A percentile compares a stretch with the other conserved stretches of the same genome.
phyloP scores from a whole-genome alignment of 2,113 vertebrate genomes.

The Xiphophorus couchianus region DNA sequence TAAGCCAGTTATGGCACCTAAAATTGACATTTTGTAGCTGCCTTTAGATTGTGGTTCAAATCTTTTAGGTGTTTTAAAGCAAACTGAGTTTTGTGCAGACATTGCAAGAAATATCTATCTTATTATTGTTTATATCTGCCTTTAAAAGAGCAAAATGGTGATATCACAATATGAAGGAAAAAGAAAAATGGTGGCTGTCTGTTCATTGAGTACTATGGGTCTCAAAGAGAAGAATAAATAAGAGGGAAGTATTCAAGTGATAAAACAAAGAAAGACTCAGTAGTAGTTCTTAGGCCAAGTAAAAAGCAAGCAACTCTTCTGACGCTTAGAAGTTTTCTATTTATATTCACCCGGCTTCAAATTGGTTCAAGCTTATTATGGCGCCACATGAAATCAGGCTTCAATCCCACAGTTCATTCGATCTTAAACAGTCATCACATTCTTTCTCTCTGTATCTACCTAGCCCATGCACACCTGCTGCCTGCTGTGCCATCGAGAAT shows the following conservation, averaged over 20 bases:
- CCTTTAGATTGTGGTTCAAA: no score
- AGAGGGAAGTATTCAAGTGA: background rate
- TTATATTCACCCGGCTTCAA: background rate
- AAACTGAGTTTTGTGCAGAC: no score
- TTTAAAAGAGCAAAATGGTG: background rate
- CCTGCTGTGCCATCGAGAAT: slow-evolving; percentile 95
- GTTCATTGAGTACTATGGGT: background rate
- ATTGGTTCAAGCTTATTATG: background rate
- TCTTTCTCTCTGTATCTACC: slow-evolving; percentile 61
- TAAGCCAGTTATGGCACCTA: background rate
- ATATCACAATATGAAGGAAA: background rate
- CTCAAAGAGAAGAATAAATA: background rate
- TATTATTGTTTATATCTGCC: no score
- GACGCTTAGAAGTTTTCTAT: background rate
- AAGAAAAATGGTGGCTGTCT: background rate
- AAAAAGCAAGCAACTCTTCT: background rate
- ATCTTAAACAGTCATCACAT: background rate
- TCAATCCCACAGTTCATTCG: background rate
- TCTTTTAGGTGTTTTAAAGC: no score
- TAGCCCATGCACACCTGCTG: slow-evolving; percentile 96
- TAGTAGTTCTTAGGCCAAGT: background rate
- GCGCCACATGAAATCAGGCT: background rate
- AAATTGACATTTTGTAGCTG: background rate
- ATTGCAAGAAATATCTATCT: no score
- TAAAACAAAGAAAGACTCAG: background rate